A percentile compares a stretch with the other conserved stretches of the same genome.
These are phyloP conservation scores for Atta cephalotes DNA, from an alignment of 1,140 invertebrate species.

Conservation along the genomic window DNA sequence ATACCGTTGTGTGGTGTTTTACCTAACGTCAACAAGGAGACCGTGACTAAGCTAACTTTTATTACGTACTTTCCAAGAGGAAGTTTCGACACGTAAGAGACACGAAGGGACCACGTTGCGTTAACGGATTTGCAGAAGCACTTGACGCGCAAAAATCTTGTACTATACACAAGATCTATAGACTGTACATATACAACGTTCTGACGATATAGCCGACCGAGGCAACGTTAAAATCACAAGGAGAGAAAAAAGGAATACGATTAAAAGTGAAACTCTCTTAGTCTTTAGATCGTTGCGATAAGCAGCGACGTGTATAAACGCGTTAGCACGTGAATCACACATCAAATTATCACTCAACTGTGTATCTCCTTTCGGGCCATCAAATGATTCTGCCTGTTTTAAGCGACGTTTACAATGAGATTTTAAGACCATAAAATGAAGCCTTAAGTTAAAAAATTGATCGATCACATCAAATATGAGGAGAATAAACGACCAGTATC, in stretches of 20 bases:
- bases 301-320: neutral
- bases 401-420: too few relatives aligned
- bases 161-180: neutral
- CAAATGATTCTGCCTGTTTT: neutral
- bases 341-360: conserved; percentile 29
- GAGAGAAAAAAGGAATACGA: conserved; percentile 14
- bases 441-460: too few relatives aligned
- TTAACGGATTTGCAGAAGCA: conserved; percentile 41
- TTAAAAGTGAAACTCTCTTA: conserved; percentile 49
- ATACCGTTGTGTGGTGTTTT: conserved; percentile 40
- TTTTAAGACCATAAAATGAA: too few relatives aligned
- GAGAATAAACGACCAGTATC: too few relatives aligned
- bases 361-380: neutral
- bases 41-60: conserved; percentile 57
- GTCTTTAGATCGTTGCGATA: conserved; percentile 34
- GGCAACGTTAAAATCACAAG: neutral
- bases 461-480: too few relatives aligned
- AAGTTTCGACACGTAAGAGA: conserved; percentile 70
- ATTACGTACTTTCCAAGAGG: conserved; percentile 58
- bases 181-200: neutral
- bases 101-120: conserved; percentile 57
- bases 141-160: conserved; percentile 19
- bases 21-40: conserved; percentile 28
- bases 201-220: conserved; percentile 4
- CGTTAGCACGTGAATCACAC: conserved; percentile 24